Conservation (phyloP, 2,113 vertebrate genomes). For the Engystomops pustulosus region DNA sequence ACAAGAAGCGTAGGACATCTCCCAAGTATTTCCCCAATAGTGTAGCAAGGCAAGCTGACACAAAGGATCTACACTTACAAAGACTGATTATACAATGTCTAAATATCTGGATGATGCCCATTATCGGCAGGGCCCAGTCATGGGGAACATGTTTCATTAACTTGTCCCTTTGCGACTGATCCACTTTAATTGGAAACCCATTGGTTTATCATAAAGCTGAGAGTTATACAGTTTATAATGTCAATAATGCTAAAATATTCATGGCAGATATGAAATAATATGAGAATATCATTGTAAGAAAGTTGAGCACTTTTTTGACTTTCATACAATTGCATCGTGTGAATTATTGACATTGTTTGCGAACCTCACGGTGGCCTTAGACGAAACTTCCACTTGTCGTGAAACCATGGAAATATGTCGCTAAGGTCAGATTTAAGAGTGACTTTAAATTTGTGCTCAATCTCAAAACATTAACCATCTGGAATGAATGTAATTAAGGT, state of each 20-base stretch:
- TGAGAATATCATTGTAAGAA: neutral
- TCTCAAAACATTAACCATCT: slow-evolving; percentile 41
- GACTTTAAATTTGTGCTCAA: slow-evolving; percentile 13
- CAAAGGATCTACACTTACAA: neutral
- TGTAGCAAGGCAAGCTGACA: neutral
- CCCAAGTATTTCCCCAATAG: too few species aligned
- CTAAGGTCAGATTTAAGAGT: slow-evolving; percentile 33
- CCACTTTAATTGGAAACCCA: slow-evolving; percentile 8
- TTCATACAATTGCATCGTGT: neutral
- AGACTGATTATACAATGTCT: neutral
- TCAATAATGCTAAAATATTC: neutral
- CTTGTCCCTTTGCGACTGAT: slow-evolving; percentile 10
- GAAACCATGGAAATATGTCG: slow-evolving; percentile 23
- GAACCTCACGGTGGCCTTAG: slow-evolving; percentile 16
- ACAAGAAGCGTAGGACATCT: too few species aligned
- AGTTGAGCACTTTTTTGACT: slow-evolving; percentile 16
- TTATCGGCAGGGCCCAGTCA: neutral
- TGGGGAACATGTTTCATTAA: neutral
- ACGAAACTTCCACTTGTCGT: slow-evolving; percentile 2
- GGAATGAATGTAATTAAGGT: slow-evolving; percentile 29
- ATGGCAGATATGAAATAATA: neutral
- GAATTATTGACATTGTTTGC: slow-evolving; percentile 33
- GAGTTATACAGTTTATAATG: neutral
- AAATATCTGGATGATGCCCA: neutral
- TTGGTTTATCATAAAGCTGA: neutral